Base-by-base conservation (phyloP, 2,797 vertebrate genomes). In the Tenualosa ilisha region DNA sequence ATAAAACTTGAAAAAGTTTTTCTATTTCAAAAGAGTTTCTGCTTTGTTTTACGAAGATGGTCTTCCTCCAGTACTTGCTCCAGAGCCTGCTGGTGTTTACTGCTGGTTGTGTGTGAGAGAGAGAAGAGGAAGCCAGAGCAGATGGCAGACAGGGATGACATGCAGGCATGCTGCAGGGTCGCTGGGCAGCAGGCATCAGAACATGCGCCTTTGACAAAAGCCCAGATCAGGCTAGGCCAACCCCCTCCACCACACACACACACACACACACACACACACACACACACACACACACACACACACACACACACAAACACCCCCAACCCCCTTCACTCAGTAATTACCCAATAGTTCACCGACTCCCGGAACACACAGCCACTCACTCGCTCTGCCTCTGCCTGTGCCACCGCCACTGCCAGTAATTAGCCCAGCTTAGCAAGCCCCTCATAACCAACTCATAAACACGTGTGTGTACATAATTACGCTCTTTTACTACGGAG, bases 131-230 rank as follows among this genome's bases (percentile, higher is more conserved):
- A 92, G 90, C 88, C 91, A 90, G 92, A 94, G 97, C 97, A 98
- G 97, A 98, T 97, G 97, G 97, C 94, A 96, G 95, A 95, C 94
- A 95, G 95, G 94, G 96, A 94, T 95, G 95, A 96, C 95, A 96
- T 96, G 96, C 95, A 94, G 96, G 95, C 95, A 94, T 94, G 94
- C 95, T 95, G 96, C 94, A 95, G 95, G 94, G 92, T 94, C 93
- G 92, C 95, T 92, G 93, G 95, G 94, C 93, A 94, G 94, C 94
- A 94, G 91, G 90, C 90, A 91, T 90, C 92, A 94, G 94, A 96
- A 95, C 92, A 93, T 87, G 89, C 72, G 89, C 49, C 93, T 95
- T 93, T 95, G 94, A 95, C 94, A 95, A 92, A 95, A 93, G 95
- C 93, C 92, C 92, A 91, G 93, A 91, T 93, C 91, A 89, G 31